Percentiles rank a stretch among this genome's conserved stretches.
These are phyloP conservation scores for Drosophila testacea DNA, from an alignment of 2,888 invertebrate genomes.

Conservation along the genomic window DNA sequence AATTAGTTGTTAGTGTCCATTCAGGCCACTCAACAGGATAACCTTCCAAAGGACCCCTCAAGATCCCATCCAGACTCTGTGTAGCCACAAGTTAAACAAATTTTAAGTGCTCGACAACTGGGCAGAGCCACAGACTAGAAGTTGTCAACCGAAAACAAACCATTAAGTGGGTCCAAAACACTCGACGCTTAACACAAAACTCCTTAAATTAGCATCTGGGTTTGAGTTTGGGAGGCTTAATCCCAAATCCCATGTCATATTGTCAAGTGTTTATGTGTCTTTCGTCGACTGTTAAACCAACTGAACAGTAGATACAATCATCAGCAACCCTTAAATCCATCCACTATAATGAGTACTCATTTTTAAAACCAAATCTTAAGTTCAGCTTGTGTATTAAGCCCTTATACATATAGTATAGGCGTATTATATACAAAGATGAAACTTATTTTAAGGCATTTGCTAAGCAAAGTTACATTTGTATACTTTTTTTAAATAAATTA, in stretches of 20 bases:
- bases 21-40: conserved; percentile 38
- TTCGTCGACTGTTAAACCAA: neutral
- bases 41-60: neutral
- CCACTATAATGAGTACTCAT: conserved; percentile 2
- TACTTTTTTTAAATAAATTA: no score
- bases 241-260: conserved; percentile 57
- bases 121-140: conserved; percentile 48
- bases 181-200: conserved; percentile 41
- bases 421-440: no score
- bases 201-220: conserved; percentile 68
- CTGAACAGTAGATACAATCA: neutral
- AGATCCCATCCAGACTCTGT: neutral
- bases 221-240: neutral
- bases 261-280: conserved; percentile 71
- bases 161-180: conserved; percentile 79
- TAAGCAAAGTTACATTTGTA: no score
- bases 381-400: neutral
- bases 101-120: conserved; percentile 56
- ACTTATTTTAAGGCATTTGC: no score
- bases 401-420: no score
- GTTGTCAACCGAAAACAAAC: conserved; percentile 82
- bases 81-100: conserved; percentile 70
- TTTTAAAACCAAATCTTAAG: neutral
- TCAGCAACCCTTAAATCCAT: conserved; percentile 42
- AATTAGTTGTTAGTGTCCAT: conserved; percentile 81